phyloP scores from a whole-genome alignment of 2,113 vertebrate genomes.

The Lophotis ruficrista region DNA sequence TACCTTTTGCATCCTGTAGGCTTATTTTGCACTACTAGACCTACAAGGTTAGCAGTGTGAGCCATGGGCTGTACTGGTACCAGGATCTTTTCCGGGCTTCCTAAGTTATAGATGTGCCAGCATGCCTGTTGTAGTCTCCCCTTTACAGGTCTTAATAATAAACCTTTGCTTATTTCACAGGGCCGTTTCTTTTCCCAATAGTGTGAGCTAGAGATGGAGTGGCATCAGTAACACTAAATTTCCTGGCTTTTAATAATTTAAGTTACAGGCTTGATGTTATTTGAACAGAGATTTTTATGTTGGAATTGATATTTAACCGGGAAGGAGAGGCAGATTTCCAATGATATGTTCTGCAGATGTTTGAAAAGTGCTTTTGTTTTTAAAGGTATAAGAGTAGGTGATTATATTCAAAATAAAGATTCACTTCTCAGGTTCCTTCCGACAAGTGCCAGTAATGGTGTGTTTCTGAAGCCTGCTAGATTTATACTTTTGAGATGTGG shows the following conservation, averaged over 20 bases:
- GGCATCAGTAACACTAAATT: background rate
- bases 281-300: constrained; percentile 33
- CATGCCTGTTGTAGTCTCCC: background rate
- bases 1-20: background rate
- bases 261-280: background rate
- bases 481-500: background rate
- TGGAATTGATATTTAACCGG: constrained; percentile 1
- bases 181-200: background rate
- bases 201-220: background rate
- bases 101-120: background rate
- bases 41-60: background rate
- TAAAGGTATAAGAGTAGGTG: constrained; percentile 10
- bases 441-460: background rate
- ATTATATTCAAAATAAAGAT: background rate
- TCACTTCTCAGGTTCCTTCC: background rate
- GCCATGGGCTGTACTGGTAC: background rate
- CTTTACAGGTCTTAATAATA: background rate
- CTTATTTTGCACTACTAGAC: background rate
- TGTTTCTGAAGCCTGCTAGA: background rate
- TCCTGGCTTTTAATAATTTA: constrained; percentile 11
- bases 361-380: constrained; percentile 37
- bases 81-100: background rate
- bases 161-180: background rate
- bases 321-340: constrained; percentile 21
- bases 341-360: constrained; percentile 35